These are phyloP conservation scores for Desmodus rotundus DNA, from an alignment of 2,113 vertebrate species.

Conservation along the genomic window DNA sequence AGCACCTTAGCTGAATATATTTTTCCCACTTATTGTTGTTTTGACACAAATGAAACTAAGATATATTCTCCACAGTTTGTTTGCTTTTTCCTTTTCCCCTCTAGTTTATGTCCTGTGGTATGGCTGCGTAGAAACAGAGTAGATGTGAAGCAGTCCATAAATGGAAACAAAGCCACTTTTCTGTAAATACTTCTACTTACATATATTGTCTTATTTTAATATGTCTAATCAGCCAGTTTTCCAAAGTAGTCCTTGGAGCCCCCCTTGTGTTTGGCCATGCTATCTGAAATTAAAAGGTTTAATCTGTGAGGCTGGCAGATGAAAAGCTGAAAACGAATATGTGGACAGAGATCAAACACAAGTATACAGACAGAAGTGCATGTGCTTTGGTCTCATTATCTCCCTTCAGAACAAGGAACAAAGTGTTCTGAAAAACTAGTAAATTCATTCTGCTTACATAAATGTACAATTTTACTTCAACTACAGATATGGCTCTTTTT, in stretches of 20 bases:
- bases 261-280: constrained; percentile 38
- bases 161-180: constrained; percentile 69
- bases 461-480: neutral
- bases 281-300: constrained; percentile 38
- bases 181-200: constrained; percentile 51
- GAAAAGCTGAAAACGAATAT: neutral
- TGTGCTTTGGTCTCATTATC: neutral
- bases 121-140: constrained; percentile 59
- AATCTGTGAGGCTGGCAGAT: neutral
- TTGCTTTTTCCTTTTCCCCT: constrained; percentile 38
- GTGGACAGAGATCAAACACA: constrained; percentile 14
- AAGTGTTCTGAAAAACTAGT: neutral
- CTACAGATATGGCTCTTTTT: neutral
- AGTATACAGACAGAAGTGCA: neutral
- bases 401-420: neutral
- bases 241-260: neutral
- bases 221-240: constrained; percentile 59
- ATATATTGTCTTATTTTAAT: constrained; percentile 64
- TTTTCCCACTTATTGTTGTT: constrained; percentile 74
- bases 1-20: constrained; percentile 66
- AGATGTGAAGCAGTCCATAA: constrained; percentile 74
- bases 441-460: constrained; percentile 9
- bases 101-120: constrained; percentile 68
- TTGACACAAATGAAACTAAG: constrained; percentile 77
- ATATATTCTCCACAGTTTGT: constrained; percentile 70